Evolutionary conservation across 2,797 vertebrate species (phyloP), one percentile per base, ranked within the genome.

Genomic region (Sebastolobus altivelis): DNA sequence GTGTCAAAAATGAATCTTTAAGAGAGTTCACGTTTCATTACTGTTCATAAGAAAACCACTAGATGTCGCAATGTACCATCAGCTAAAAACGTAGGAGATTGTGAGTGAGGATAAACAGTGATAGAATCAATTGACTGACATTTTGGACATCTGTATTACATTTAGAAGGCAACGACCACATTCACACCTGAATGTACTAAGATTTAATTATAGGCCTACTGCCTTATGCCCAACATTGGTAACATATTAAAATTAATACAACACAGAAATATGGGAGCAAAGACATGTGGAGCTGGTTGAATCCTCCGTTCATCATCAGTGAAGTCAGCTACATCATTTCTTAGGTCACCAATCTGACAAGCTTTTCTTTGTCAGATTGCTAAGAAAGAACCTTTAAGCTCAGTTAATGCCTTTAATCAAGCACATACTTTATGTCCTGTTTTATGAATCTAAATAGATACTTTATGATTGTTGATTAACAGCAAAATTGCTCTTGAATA

Each of bases 11-110:
- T 35, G 8, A 10, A 61, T 58, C 13, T 22, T 31, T 54, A 12
- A 37, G 38, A 6, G 29, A 37, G 3, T 29, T 31, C 14, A 14
- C 52, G 7, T 59, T 58, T 61, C 6, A 54, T 14, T 8, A 18
- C 33, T 52, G 20, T 65, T 65, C 52, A 31, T 3, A 16, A 13
- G 27, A 6, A 8, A 6, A 63, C 67, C 83, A 79, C 75, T 35
- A 59, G 79, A 72, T 75, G 83, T 54, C 75, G 20, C 66, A 56
- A 22, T 81, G 29, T 25, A 29, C 74, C 54, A 33, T 4, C 31
- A 55, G 16, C 40, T 16, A 43, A 46, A 46, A 46, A 14, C 6
- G 43, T 46, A 16, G 43, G 43, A 46, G 16, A 46, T 18, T 7
- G 22, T 68, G 4, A 43, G 9, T 43, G 49, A 2, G 59, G 4